Evolutionary conservation across 2,797 vertebrate genomes (phyloP).

Genomic region (Petrocephalus sullivani): DNA sequence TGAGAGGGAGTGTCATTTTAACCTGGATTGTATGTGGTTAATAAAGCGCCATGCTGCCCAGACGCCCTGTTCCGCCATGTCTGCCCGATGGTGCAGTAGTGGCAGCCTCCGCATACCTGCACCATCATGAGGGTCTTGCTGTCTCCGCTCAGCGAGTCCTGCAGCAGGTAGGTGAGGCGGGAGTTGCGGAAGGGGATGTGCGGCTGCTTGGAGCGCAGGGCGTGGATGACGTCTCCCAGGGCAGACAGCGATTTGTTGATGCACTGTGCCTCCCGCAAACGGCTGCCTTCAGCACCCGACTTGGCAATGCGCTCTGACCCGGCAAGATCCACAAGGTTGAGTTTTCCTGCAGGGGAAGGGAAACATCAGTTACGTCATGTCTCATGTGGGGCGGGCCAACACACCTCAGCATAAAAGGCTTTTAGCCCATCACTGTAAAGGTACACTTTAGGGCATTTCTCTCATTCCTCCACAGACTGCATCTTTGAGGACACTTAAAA

Average conservation of each 20-base stretch:
- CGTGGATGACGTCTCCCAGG: slow-evolving; percentile 85
- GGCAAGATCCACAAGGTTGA: slow-evolving; percentile 93
- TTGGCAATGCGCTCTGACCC: slow-evolving; percentile 88
- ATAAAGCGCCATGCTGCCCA: no score
- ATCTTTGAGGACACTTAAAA: neutral
- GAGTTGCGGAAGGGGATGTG: slow-evolving; percentile 96
- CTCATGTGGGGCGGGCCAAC: neutral
- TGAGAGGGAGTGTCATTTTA: neutral
- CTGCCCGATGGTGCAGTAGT: neutral
- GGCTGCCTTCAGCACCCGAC: slow-evolving; percentile 83
- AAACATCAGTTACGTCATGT: neutral
- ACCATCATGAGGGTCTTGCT: slow-evolving; percentile 98
- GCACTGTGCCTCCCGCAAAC: slow-evolving; percentile 87
- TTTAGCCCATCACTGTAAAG: neutral
- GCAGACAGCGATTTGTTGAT: slow-evolving; percentile 94
- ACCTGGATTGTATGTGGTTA: neutral
- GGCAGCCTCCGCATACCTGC: slow-evolving; percentile 66
- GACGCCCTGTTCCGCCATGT: neutral
- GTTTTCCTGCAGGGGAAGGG: slow-evolving; percentile 64
- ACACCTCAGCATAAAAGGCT: neutral
- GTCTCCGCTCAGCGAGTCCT: slow-evolving; percentile 89
- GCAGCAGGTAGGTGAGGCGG: slow-evolving; percentile 93
- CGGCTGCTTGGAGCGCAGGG: slow-evolving; percentile 78
- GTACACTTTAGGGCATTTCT: neutral
- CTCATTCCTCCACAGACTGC: neutral